These are phyloP conservation scores for Drosophila prolongata DNA, from an alignment of 2,888 invertebrate genomes.

Conservation along the genomic window DNA sequence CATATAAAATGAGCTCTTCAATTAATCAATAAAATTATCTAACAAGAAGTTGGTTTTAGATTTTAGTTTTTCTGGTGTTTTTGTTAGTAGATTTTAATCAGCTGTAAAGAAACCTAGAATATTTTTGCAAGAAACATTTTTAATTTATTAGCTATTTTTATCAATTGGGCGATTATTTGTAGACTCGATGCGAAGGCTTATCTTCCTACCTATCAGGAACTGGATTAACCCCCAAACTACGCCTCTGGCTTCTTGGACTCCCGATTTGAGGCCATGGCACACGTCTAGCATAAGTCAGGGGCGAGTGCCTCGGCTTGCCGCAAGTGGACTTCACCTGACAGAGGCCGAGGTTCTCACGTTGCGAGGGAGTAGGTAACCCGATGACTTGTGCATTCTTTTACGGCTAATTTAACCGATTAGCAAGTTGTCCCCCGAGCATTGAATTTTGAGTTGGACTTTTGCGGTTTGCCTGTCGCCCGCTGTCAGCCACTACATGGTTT, in stretches of 20 bases:
- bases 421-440: conserved; percentile 52
- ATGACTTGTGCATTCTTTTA: conserved; percentile 72
- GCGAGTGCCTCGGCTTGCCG: conserved; percentile 1
- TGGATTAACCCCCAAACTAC: neutral
- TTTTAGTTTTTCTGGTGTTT: too few species aligned
- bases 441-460: conserved; percentile 32
- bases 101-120: too few species aligned
- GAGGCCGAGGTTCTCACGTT: conserved; percentile 61
- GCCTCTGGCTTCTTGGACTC: conserved; percentile 10
- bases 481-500: conserved; percentile 41
- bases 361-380: conserved; percentile 76
- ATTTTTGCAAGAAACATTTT: too few species aligned
- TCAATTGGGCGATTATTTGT: too few species aligned
- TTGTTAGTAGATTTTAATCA: too few species aligned
- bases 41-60: too few species aligned
- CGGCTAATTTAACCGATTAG: conserved; percentile 81
- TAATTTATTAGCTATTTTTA: too few species aligned
- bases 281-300: conserved; percentile 71
- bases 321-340: conserved; percentile 27
- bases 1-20: too few species aligned
- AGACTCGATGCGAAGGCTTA: too few species aligned
- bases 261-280: conserved; percentile 59
- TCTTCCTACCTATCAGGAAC: too few species aligned
- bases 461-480: conserved; percentile 36
- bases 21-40: too few species aligned